phyloP scores from a whole-genome alignment of 2,888 invertebrate species.

The Drosophila atroscutellata region DNA sequence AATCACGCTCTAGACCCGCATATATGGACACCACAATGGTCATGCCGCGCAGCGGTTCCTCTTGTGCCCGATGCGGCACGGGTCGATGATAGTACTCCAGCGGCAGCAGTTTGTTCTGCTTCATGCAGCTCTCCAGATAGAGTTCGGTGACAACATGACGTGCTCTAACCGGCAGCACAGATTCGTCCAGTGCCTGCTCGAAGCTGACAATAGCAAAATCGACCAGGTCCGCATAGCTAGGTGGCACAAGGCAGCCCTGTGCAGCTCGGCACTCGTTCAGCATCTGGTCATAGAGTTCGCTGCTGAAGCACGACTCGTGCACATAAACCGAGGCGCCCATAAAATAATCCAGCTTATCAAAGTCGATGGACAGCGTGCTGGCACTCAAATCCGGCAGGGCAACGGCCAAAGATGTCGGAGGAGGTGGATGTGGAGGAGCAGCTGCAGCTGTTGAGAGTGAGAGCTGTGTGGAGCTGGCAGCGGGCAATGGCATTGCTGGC shows the following conservation, averaged over 20 bases:
- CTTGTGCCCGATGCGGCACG: conserved; percentile 85
- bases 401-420: background rate
- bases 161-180: conserved; percentile 73
- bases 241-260: conserved; percentile 86
- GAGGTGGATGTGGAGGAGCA: background rate
- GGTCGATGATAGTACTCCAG: conserved; percentile 91
- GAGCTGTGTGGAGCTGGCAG: conserved; percentile 72
- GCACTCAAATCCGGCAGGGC: conserved; percentile 66
- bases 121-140: conserved; percentile 85
- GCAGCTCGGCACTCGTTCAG: conserved; percentile 86
- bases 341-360: conserved; percentile 82
- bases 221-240: conserved; percentile 86
- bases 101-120: conserved; percentile 87
- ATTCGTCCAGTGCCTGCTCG: conserved; percentile 74
- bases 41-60: conserved; percentile 88
- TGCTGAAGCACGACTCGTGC: conserved; percentile 84
- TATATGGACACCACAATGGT: conserved; percentile 93
- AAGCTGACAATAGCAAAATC: conserved; percentile 89
- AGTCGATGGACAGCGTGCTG: conserved; percentile 79
- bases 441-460: conserved; percentile 1
- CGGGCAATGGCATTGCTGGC: conserved; percentile 69
- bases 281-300: conserved; percentile 84
- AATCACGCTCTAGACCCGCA: conserved; percentile 89
- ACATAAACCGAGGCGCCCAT: conserved; percentile 83
- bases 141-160: conserved; percentile 82